Base-by-base conservation (phyloP, 1,140 invertebrate species). In the Zaprionus taronus region DNA sequence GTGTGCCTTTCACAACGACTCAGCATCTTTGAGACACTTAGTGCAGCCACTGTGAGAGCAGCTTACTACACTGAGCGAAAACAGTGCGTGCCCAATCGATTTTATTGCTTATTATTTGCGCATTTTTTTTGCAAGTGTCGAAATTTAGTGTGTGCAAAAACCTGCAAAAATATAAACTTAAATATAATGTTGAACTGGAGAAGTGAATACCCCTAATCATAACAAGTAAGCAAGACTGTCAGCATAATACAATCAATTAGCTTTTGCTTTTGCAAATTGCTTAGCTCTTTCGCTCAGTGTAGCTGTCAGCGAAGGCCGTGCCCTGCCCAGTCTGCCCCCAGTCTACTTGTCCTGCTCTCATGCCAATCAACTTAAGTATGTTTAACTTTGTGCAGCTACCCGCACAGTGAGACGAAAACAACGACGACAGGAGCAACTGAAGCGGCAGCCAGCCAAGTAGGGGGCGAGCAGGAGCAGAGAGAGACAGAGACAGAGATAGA, bases 331-430 rank as follows among this genome's bases (percentile, higher is more conserved):
- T 2, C 28, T 28, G 28, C 12, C 41, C 11, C 41, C 15, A 6
- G 15, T 15, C 15, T n/a, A 4, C 41, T 47, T n/a, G 6, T 47
- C 12, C 66, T 70, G 68, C 67, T 60, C 53, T 56, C 63, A 64
- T 67, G 70, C 75, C 71, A 77, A 62, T 73, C 71, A 77, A 63
- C 61, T 58, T 73, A 67, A 73, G 64, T 44, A 77, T 73, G 57
- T 77, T 73, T 72, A 72, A 72, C 74, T 72, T 77, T 73, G 28
- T 36, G 66, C 66, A 74, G 65, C 67, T 75, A 61, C 64, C 26
- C 55, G 58, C 58, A 75, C 58, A 70, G 67, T 72, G 63, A 67
- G 64, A 72, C 63, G 55, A 53, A 58, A 49, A 60, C 55, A 72
- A 36, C 51, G 34, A 17, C 17, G 20, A 41, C 24, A 58, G 17